Base-by-base conservation (phyloP, 2,113 vertebrate genomes). In the Hippoglossus stenolepis region DNA sequence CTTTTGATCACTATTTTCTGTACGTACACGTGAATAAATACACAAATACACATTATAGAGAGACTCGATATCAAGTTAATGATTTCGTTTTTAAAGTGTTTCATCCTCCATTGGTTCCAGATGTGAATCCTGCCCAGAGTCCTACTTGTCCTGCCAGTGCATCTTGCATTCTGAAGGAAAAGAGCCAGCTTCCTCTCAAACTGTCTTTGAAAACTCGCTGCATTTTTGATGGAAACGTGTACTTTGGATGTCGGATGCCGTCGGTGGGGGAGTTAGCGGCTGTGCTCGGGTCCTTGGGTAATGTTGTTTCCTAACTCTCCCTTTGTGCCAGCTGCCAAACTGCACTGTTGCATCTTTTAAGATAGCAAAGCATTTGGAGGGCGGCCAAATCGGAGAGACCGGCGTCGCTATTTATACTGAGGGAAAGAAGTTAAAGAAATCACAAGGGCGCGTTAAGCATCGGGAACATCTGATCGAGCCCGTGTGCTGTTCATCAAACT, bases 191-290 rank as follows among this genome's bases (percentile, higher is more conserved):
- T 64, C 38, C 40, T 70, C 62, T 57, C 24, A 71, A 77, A 54
- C 72, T 54, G 15, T 6, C 43, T 28, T 49, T 49, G 49, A 31
- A 78, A 75, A 72, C 35, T 66, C 49, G 74, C 77, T 87, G 81
- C 71, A 85, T 83, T 74, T 87, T 77, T 83, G 75, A 88, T 83
- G 60, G 73, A 72, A 80, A 75, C n/a, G 69, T 77, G 84, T 76
- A 73, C 77, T 85, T 57, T 73, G 70, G 51, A 70, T 85, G 83
- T 76, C 62, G 61, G 75, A 56, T 23, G 73, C 58, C 60, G 73
- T 45, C 64, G 78, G 84, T 70, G 81, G 72, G 76, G 59, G 80
- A 82, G 79, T 82, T 31, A 45, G 63, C 73, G 65, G 79, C 73
- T 2, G 56, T n/a, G 56, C 73, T 82, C 73, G 20, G 70, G 66